Base-by-base conservation (phyloP, 2,797 vertebrate species). In the Fratercula arctica region DNA sequence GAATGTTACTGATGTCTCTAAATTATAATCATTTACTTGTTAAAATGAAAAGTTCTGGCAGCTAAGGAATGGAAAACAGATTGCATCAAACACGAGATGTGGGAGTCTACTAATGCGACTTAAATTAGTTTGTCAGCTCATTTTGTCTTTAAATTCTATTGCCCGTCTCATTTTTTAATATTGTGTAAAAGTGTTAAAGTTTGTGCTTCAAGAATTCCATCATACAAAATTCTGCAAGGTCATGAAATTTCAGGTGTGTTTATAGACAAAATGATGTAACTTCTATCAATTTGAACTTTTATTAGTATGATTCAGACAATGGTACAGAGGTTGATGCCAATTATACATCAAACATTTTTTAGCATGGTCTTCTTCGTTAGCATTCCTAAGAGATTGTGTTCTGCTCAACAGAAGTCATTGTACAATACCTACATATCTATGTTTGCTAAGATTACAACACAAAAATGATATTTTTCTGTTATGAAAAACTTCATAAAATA, bases 161-260 rank as follows among this genome's bases (percentile, higher is more conserved):
- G 11, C 13, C 81, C 11, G 19, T 76, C 33, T 78, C 33, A 76
- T 87, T 78, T 95, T 41, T 35, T 0, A 57, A 43, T 68, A 61
- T 31, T 2, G 0, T 23, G 12, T 8, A 76, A 67, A 67, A 67
- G 1, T 1, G 0, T 23, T 64, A 41, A 61, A 67, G 7, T 54
- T 50, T 57, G 20, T 70, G 6, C 28, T 51, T 68, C 56, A 66
- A 9, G 11, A 80, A 35, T 69, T 48, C 16, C 4, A 2, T 5
- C 13, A 33, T 4, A 18, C 4, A 17, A 37, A 75, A 56, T 88
- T 41, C 26, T 63, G 21, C 6, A 28, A 57, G 8, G 8, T 54
- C 7, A 79, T 74, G 35, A 75, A 21, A 41, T 56, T 72, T 87
- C 60, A 60, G 14, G 67, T 83, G 3, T 6, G 28, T 48, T 64